phyloP scores from a whole-genome alignment of 1,140 invertebrate species.

The Trachelipus rathkii region DNA sequence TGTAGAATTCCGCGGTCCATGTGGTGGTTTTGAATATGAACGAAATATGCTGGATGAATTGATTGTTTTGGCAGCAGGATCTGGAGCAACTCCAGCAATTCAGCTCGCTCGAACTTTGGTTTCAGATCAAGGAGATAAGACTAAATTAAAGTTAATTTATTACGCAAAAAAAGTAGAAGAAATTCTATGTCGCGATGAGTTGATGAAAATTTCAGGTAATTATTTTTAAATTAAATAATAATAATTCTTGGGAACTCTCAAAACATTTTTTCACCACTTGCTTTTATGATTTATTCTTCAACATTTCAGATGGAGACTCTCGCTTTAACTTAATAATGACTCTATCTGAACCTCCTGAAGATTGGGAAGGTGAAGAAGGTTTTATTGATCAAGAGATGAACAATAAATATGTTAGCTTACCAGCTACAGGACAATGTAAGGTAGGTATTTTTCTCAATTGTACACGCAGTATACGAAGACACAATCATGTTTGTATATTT shows the following conservation, averaged over 20 bases:
- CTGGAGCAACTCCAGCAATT: conserved; percentile 27
- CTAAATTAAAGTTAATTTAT: conserved; percentile 12
- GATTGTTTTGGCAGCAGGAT: conserved; percentile 27
- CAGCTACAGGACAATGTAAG: not conserved
- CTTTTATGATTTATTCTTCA: not conserved
- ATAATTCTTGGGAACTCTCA: not conserved
- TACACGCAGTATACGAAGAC: no score
- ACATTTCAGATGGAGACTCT: not conserved
- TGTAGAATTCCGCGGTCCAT: conserved; percentile 33
- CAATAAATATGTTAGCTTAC: not conserved
- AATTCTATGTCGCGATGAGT: conserved; percentile 45
- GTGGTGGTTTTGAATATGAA: conserved; percentile 34
- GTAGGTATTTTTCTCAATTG: no score
- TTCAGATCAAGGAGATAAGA: not conserved
- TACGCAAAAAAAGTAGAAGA: conserved; percentile 25
- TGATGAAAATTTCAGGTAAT: conserved; percentile 16
- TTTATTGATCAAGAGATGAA: not conserved
- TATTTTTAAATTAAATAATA: not conserved
- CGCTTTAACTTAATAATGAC: not conserved
- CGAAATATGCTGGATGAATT: conserved; percentile 21
- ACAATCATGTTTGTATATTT: no score
- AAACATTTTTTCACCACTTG: not conserved
- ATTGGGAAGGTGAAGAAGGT: not conserved
- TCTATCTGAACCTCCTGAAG: not conserved
- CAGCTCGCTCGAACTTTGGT: conserved; percentile 25